These are phyloP conservation scores for Vultur gryphus DNA, from an alignment of 2,797 vertebrate species.

Conservation along the genomic window DNA sequence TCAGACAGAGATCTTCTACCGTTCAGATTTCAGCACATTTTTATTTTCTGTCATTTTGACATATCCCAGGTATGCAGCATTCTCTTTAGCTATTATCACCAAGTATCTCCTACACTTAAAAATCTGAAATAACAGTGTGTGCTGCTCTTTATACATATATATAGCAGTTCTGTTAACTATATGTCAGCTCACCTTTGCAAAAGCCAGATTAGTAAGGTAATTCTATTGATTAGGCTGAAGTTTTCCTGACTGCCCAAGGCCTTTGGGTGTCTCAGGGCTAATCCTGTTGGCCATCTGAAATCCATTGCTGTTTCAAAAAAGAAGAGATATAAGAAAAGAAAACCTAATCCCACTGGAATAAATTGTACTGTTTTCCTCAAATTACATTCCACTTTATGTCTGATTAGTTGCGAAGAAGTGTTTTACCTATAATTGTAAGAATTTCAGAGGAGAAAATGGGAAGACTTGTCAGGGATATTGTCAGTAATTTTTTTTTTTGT, in stretches of 20 bases:
- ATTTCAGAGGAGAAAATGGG: neutral
- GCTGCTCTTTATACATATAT: neutral
- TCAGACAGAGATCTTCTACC: neutral
- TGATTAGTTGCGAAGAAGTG: neutral
- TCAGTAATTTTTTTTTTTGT: neutral
- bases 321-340: neutral
- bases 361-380: neutral
- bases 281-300: neutral
- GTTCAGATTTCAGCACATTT: neutral
- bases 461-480: neutral
- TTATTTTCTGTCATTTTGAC: constrained; percentile 36
- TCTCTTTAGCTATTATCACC: neutral
- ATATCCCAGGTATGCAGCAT: neutral
- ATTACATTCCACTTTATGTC: neutral
- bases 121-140: neutral
- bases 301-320: neutral
- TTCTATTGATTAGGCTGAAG: neutral
- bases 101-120: neutral
- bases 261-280: neutral
- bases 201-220: neutral
- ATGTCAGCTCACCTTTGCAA: neutral
- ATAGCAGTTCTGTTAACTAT: neutral
- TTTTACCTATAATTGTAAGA: neutral
- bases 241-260: neutral
- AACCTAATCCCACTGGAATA: neutral